Conservation (phyloP, 2,888 invertebrate genomes). For the Clusia tigrina region DNA sequence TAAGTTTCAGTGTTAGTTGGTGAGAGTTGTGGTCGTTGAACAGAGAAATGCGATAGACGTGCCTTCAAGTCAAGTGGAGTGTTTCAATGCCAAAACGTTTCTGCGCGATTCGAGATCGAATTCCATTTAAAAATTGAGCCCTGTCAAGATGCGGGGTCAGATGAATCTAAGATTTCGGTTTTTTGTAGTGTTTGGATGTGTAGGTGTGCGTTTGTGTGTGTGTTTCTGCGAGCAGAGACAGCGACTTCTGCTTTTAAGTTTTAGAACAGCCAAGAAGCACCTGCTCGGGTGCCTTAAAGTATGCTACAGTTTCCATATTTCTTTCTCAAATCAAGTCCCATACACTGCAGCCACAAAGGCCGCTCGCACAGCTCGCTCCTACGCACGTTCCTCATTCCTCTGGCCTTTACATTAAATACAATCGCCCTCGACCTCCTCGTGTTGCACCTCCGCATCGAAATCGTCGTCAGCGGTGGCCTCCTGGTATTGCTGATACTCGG, state of each 20-base stretch:
- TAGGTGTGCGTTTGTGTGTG: constrained; percentile 28
- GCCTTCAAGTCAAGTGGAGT: constrained; percentile 35
- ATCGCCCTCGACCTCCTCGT: constrained; percentile 69
- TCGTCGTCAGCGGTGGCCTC: constrained; percentile 90
- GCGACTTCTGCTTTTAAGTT: not conserved
- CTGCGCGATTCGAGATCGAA: constrained; percentile 12
- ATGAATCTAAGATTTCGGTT: not conserved
- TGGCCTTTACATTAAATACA: constrained; percentile 62
- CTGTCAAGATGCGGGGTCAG: not conserved
- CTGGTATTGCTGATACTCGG: constrained; percentile 94
- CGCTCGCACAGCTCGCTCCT: constrained; percentile 38
- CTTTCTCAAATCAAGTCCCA: constrained; percentile 45
- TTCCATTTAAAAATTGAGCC: constrained; percentile 17
- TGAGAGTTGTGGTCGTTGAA: constrained; percentile 19
- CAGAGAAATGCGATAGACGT: constrained; percentile 57
- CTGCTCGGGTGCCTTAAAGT: constrained; percentile 39
- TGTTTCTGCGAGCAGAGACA: constrained; percentile 14
- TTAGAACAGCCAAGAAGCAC: constrained; percentile 14
- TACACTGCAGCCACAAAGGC: constrained; percentile 40
- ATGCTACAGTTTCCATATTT: constrained; percentile 47
- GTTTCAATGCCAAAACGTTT: constrained; percentile 22
- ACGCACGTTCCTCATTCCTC: constrained; percentile 57
- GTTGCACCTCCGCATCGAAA: constrained; percentile 82
- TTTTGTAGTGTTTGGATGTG: constrained; percentile 37
- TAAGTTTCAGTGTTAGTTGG: too few species aligned